phyloP scores from a whole-genome alignment of 2,113 vertebrate species.

The Pachypanchax playfairii region DNA sequence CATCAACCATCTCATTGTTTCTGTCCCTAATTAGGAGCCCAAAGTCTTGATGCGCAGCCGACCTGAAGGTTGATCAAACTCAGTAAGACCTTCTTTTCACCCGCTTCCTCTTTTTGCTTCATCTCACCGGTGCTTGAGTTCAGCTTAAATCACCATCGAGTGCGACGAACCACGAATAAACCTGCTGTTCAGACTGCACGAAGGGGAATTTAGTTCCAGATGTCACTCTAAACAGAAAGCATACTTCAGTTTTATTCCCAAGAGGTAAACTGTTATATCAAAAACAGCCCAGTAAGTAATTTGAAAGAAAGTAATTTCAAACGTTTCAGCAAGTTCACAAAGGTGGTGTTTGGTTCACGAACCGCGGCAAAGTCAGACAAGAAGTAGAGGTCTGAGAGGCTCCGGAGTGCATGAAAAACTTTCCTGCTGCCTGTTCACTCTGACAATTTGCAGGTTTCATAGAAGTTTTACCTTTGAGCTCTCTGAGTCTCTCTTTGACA shows the following conservation, averaged over 20 bases:
- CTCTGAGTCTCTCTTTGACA: background rate
- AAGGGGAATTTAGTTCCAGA: background rate
- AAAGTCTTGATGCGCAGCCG: constrained; percentile 23
- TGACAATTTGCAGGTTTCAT: background rate
- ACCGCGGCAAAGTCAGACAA: constrained; percentile 16
- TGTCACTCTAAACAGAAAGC: constrained; percentile 18
- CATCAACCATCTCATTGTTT: too few species aligned
- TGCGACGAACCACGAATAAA: constrained; percentile 13
- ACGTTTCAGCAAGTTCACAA: constrained; percentile 8
- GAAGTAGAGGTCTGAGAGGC: constrained; percentile 1
- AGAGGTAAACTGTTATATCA: background rate
- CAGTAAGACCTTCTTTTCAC: constrained; percentile 7
- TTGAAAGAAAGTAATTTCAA: constrained; percentile 23
- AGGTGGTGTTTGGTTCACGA: constrained; percentile 14
- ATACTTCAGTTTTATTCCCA: background rate
- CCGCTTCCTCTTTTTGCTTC: constrained; percentile 3
- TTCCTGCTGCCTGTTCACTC: background rate
- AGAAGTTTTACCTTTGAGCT: background rate
- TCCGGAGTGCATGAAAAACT: background rate
- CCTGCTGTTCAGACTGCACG: constrained; percentile 11
- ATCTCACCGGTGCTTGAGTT: background rate
- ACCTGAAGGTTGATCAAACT: constrained; percentile 3
- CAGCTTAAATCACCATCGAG: constrained; percentile 1
- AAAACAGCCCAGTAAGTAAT: constrained; percentile 15
- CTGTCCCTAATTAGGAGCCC: constrained; percentile 39